phyloP scores from a whole-genome alignment of 53 echinoderm and acorn worm genomes.

The Apostichopus leukothele region DNA sequence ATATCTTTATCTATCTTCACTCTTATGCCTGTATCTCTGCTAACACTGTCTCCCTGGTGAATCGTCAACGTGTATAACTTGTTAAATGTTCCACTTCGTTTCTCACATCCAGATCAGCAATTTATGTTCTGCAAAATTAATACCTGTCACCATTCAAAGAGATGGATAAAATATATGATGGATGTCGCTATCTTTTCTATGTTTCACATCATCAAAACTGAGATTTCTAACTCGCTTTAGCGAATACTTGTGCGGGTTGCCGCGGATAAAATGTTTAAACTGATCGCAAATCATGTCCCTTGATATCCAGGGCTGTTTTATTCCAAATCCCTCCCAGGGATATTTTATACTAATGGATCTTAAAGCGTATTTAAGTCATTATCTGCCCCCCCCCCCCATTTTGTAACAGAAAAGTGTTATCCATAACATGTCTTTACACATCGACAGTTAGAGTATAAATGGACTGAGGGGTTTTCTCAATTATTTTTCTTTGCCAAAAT shows the following conservation, averaged over 20 bases:
- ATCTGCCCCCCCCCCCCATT: not conserved
- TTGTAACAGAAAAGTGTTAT: not conserved
- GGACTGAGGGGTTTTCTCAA: not conserved
- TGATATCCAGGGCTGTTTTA: not conserved
- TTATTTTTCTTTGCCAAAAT: not conserved
- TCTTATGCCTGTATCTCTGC: no score
- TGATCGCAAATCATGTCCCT: not conserved
- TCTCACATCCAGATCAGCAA: not conserved
- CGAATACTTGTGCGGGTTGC: not conserved
- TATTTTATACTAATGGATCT: not conserved
- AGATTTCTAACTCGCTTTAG: not conserved
- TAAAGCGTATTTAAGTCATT: not conserved
- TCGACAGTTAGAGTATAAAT: not conserved
- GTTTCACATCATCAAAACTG: not conserved
- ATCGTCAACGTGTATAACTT: not conserved
- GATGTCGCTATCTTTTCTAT: not conserved
- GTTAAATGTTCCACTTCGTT: not conserved
- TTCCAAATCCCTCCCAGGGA: not conserved
- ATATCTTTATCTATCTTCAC: no score
- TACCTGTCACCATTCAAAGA: not conserved
- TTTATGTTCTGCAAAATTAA: not conserved
- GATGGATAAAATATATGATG: not conserved
- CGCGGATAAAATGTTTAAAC: not conserved
- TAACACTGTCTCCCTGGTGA: no score
- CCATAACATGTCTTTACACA: not conserved